Percentiles rank a stretch among this genome's conserved stretches.
Evolutionary conservation across 2,113 vertebrate genomes (phyloP).

Genomic region (Herpetotheres cachinnans): DNA sequence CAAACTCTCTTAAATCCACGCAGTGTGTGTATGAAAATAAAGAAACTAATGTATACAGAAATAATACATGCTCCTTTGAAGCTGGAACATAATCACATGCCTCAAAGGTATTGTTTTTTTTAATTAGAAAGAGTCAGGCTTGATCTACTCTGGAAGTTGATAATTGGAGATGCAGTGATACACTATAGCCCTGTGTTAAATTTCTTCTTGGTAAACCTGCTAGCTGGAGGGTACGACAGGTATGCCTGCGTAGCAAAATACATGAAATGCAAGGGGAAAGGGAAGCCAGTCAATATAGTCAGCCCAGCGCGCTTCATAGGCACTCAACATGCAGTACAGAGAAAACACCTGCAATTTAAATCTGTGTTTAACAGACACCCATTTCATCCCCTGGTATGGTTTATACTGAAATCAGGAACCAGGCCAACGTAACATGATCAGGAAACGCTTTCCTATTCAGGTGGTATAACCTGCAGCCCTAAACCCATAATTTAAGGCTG

Average conservation of each 20-base stretch:
- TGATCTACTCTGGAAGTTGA: background rate
- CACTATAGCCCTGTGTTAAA: background rate
- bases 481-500: background rate
- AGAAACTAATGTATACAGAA: background rate
- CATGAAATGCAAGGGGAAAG: accelerated
- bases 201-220: background rate
- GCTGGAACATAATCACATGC: background rate
- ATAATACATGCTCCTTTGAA: background rate
- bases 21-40: background rate
- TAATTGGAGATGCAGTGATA: background rate
- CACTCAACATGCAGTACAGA: background rate
- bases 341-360: background rate
- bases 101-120: background rate
- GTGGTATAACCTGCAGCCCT: background rate
- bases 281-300: background rate
- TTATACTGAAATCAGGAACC: background rate
- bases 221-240: background rate
- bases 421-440: accelerated
- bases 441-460: background rate
- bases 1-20: background rate
- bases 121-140: background rate
- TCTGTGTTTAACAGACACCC: background rate
- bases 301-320: background rate
- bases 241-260: background rate
- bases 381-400: background rate